Evolutionary conservation across 2,113 vertebrate species (phyloP).

Genomic region (Oryzias celebensis): DNA sequence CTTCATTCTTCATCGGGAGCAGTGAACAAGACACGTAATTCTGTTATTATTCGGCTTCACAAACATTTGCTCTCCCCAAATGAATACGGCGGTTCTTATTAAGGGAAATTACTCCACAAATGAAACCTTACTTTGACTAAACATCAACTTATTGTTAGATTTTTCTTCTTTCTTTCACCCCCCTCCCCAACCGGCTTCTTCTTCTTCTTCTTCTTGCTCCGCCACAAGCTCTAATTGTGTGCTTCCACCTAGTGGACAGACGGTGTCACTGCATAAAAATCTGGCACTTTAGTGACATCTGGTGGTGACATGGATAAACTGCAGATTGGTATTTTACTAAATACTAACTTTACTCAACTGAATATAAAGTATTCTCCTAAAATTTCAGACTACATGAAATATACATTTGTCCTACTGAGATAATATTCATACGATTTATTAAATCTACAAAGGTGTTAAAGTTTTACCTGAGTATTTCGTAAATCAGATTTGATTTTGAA

Average conservation of each 20-base stretch:
- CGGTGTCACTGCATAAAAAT: neutral
- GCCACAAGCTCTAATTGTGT: neutral
- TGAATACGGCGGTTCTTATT: no score
- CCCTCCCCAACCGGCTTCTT: neutral
- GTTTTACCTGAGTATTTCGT: no score
- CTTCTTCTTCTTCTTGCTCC: neutral
- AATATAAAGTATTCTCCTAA: no score
- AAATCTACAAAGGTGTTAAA: neutral
- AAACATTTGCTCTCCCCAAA: no score
- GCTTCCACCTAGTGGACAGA: slow-evolving; percentile 17
- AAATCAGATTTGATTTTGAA: neutral
- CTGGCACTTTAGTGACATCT: slow-evolving; percentile 31
- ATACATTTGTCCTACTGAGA: neutral
- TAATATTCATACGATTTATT: neutral
- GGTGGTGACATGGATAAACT: slow-evolving; percentile 7
- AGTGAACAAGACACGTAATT: no score
- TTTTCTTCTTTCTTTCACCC: neutral
- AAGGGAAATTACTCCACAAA: no score
- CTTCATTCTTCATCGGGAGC: no score
- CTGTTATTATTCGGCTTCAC: no score
- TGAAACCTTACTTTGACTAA: no score
- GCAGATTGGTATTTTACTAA: neutral
- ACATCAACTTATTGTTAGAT: neutral
- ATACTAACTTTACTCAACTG: no score
- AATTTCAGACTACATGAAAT: neutral